These are phyloP conservation scores for Grammomys dolichurus DNA, from an alignment of 2,113 vertebrate species.

Conservation along the genomic window DNA sequence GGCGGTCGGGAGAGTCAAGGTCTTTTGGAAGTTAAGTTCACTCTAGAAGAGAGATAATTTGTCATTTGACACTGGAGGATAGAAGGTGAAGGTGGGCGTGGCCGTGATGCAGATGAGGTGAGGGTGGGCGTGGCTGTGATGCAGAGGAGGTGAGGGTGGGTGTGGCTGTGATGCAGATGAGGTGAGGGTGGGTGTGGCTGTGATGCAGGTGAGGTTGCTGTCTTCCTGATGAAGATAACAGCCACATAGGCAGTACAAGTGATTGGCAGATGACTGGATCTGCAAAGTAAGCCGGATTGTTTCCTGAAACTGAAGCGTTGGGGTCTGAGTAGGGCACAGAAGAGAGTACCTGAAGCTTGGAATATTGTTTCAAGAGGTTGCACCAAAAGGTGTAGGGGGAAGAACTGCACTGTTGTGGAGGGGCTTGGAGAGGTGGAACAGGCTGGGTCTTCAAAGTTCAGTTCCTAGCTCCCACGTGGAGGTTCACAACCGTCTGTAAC, in stretches of 20 bases:
- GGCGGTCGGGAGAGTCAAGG: conserved; percentile 69
- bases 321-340: conserved; percentile 12
- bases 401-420: not conserved
- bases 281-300: not conserved
- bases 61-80: conserved; percentile 63
- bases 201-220: not conserved
- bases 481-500: not conserved
- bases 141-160: not conserved
- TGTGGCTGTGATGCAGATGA: not conserved
- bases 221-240: not conserved
- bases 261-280: not conserved
- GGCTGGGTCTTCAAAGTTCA: not conserved
- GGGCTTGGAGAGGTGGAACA: not conserved
- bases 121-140: not conserved
- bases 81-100: conserved; percentile 56
- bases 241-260: not conserved
- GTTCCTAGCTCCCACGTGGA: not conserved
- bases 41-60: conserved; percentile 59
- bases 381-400: not conserved
- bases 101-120: conserved; percentile 2
- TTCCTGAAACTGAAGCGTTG: not conserved
- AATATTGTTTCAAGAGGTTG: conserved; percentile 13
- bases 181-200: not conserved
- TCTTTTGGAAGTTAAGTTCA: conserved; percentile 69
- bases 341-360: not conserved